These are phyloP conservation scores for Centrocercus urophasianus DNA, from an alignment of 2,113 vertebrate genomes.

Conservation along the genomic window DNA sequence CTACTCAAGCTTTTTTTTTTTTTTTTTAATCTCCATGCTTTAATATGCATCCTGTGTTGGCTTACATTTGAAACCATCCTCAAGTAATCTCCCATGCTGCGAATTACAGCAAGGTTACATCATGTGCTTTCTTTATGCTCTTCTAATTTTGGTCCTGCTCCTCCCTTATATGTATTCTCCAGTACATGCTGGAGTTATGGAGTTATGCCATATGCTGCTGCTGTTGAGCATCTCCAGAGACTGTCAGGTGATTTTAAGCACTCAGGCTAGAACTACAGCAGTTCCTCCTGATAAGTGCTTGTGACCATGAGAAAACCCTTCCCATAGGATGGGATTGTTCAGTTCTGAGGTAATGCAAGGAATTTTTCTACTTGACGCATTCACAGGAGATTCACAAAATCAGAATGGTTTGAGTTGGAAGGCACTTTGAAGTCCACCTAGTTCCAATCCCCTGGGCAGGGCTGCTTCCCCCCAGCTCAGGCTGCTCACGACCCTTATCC, in stretches of 20 bases:
- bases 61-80: background rate
- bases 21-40: background rate
- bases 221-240: background rate
- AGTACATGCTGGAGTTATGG: fast-evolving
- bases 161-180: background rate
- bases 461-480: too few relatives aligned
- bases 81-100: background rate
- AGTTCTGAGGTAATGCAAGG: fast-evolving
- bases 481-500: too few relatives aligned
- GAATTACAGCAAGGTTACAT: background rate
- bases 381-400: background rate
- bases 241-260: background rate
- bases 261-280: too few relatives aligned
- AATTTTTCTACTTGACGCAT: background rate
- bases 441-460: too few relatives aligned
- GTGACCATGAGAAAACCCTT: background rate
- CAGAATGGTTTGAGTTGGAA: too few relatives aligned
- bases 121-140: background rate
- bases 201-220: background rate
- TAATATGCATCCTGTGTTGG: background rate
- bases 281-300: background rate
- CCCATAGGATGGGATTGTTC: background rate
- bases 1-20: background rate
- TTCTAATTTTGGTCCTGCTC: background rate
- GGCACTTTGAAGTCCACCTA: too few relatives aligned